Percentiles rank a stretch among this genome's conserved stretches.
Conservation (phyloP, 2,113 vertebrate genomes). For the Psilopogon haemacephalus region DNA sequence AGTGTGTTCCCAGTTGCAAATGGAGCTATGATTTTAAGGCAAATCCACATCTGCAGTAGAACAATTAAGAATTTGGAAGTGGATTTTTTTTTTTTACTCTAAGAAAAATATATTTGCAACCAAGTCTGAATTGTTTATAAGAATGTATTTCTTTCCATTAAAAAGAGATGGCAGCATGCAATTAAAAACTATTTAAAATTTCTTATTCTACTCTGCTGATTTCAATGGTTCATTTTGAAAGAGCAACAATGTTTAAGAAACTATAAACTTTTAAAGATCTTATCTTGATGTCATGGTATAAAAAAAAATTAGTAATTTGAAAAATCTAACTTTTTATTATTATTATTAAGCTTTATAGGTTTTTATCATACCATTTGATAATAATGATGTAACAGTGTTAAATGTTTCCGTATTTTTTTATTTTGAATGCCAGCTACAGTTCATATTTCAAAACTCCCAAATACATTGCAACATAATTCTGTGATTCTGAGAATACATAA, state of each 20-base stretch:
- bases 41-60: not conserved
- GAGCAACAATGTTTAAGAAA: not conserved
- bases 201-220: not conserved
- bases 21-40: not conserved
- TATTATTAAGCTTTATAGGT: not conserved
- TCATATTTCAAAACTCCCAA: not conserved
- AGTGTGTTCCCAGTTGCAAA: not conserved
- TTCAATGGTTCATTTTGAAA: not conserved
- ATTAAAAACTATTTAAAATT: not conserved
- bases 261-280: not conserved
- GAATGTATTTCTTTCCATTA: not conserved
- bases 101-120: not conserved
- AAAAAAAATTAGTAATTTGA: not conserved
- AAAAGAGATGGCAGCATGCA: not conserved
- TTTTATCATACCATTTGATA: not conserved
- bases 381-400: not conserved
- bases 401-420: not conserved
- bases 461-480: not conserved
- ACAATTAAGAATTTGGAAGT: not conserved
- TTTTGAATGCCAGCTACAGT: not conserved
- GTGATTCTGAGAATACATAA: not conserved
- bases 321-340: not conserved
- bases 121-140: not conserved
- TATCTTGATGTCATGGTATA: not conserved
- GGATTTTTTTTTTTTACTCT: not conserved